Conservation (phyloP, 2,113 vertebrate genomes). For the Odontesthes bonariensis region DNA sequence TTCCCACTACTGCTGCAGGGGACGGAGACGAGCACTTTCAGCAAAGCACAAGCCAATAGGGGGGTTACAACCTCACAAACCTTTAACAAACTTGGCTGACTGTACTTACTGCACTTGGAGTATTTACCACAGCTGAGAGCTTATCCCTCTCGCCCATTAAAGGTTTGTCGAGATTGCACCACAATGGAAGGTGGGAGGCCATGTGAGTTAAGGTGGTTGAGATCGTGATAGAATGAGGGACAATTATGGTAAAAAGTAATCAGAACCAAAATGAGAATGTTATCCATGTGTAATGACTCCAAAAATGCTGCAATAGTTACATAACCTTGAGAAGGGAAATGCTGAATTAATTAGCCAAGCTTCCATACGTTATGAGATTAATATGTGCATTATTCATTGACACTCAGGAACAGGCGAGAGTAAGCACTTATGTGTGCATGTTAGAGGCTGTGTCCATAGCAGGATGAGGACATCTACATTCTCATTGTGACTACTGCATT, state of each 20-base stretch:
- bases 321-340: conserved; percentile 44
- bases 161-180: not conserved
- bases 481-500: conserved; percentile 50
- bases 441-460: conserved; percentile 31
- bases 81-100: conserved; percentile 3
- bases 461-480: conserved; percentile 53
- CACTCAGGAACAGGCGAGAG: conserved; percentile 34
- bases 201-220: not conserved
- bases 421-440: conserved; percentile 53
- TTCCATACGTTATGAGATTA: conserved; percentile 61
- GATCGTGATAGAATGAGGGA: not conserved
- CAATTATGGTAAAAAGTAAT: conserved; percentile 23
- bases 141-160: not conserved
- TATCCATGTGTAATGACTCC: conserved; percentile 25
- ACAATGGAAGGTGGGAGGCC: not conserved
- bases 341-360: conserved; percentile 58
- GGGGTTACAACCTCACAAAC: conserved; percentile 3
- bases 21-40: not conserved
- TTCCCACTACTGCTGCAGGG: conserved; percentile 4
- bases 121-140: not conserved
- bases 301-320: conserved; percentile 54
- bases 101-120: not conserved
- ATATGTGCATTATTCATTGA: conserved; percentile 74
- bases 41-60: conserved; percentile 22
- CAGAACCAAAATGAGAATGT: conserved; percentile 13